Evolutionary conservation across 2,113 vertebrate genomes (phyloP), one percentile per base, ranked within the genome.

Genomic region (Scomber scombrus): DNA sequence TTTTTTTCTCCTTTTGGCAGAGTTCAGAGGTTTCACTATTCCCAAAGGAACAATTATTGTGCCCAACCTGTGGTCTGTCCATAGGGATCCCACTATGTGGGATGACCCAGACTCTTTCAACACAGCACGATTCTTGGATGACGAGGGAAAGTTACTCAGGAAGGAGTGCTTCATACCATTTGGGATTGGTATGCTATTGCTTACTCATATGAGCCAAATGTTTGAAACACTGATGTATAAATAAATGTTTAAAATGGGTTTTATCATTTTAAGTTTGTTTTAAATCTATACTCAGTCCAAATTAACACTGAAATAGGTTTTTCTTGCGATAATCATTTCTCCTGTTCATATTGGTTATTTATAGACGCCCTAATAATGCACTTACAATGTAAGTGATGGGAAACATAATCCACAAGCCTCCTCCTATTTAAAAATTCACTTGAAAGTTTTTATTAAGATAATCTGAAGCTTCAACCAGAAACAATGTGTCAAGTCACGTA

Each of bases 151-250:
- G 26, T 76, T 98, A 49, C 70, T 96, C 60, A 97, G 96, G 90
- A 98, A 93, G 86, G 97, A 99, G 69, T 87, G 87, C 12, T 99
- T 99, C 74, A 96, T 99, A 88, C 97, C 97, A 64, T 99, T 99
- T 86, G 98, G 97, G 74, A 97, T 97, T 79, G 98, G 98, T 99
- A 95, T 88, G 80, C 9, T 2, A 18, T 16, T 72, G 8, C 0
- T 64, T 9, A 13, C 26, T 62, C 8, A 40, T 50, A 54, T 19
- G 0, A 3, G 54, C n/a, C 26, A 11, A 16, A 26, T 5, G 4
- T 15, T 2, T 49, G 0, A 60, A 68, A 40, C 11, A 31, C 6
- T 45, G 4, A 69, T 65, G 0, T 65, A 3, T 57, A 10, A 7
- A 62, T 40, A 7, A 40, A 40, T 7, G 34, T 40, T 40, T 9